phyloP scores from a whole-genome alignment of 2,797 vertebrate species.

The Rhinatrema bivittatum region DNA sequence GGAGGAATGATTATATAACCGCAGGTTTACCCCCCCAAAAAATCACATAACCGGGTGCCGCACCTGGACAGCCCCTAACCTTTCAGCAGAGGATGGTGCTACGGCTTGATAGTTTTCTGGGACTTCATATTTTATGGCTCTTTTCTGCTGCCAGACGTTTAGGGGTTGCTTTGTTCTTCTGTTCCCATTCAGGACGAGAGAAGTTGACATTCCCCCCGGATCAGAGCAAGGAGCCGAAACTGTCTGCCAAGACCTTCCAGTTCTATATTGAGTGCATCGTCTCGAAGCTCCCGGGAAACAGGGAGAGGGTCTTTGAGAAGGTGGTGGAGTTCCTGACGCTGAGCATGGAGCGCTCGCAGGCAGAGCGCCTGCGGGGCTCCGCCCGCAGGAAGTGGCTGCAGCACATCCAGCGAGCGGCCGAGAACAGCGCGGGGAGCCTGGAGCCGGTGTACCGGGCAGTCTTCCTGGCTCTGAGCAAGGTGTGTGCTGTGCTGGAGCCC shows the following conservation, averaged over 20 bases:
- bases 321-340: conserved; percentile 51
- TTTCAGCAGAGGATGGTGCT: too few relatives aligned
- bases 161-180: conserved; percentile 23
- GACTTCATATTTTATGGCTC: too few relatives aligned
- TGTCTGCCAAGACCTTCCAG: conserved; percentile 47
- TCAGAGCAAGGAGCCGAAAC: conserved; percentile 25
- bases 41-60: too few relatives aligned
- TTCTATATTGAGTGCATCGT: conserved; percentile 47
- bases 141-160: too few relatives aligned
- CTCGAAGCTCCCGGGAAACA: conserved; percentile 35
- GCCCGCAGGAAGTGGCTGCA: conserved; percentile 53
- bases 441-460: conserved; percentile 45
- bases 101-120: too few relatives aligned
- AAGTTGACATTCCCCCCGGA: conserved; percentile 33
- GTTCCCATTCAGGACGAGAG: conserved; percentile 40
- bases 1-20: too few relatives aligned
- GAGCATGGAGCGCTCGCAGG: conserved; percentile 15
- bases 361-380: conserved; percentile 18
- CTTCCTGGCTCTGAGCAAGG: conserved; percentile 51
- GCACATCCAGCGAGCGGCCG: conserved; percentile 40
- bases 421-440: conserved; percentile 33
- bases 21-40: too few relatives aligned
- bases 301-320: conserved; percentile 38
- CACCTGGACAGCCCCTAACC: too few relatives aligned
- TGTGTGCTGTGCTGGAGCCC: conserved; percentile 15